Conservation (phyloP, 2,113 vertebrate genomes). For the Festucalex cinctus region DNA sequence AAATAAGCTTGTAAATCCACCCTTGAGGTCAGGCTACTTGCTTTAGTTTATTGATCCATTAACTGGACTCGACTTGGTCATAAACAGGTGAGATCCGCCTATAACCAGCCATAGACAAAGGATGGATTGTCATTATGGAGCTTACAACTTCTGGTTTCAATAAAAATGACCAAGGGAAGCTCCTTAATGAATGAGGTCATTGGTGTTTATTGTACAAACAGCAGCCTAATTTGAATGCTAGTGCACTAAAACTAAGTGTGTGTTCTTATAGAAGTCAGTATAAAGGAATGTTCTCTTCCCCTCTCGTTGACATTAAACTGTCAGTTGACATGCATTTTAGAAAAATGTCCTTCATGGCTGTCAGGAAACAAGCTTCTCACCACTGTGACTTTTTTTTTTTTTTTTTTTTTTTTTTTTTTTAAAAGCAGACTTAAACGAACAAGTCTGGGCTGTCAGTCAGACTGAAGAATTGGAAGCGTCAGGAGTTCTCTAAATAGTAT, state of each 20-base stretch:
- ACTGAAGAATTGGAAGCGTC: no score
- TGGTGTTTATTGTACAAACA: conserved; percentile 39
- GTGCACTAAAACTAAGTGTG: conserved; percentile 28
- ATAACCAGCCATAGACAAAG: conserved; percentile 35
- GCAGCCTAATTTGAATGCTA: conserved; percentile 45
- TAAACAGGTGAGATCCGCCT: conserved; percentile 44
- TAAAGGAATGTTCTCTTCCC: conserved; percentile 50
- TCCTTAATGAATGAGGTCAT: conserved; percentile 49
- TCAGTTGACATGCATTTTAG: conserved; percentile 31
- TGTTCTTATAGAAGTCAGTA: conserved; percentile 48
- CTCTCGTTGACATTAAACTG: conserved; percentile 40
- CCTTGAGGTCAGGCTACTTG: conserved; percentile 9
- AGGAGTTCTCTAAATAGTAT: no score
- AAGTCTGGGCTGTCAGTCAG: no score
- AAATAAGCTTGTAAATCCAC: not conserved
- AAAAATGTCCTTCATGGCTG: conserved; percentile 30
- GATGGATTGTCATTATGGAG: conserved; percentile 25
- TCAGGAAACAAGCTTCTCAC: conserved; percentile 45
- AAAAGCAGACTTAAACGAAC: no score
- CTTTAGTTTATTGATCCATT: conserved; percentile 40
- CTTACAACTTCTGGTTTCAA: conserved; percentile 12
- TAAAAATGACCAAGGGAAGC: conserved; percentile 32
- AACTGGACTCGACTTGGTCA: conserved; percentile 44
- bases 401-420: not conserved
- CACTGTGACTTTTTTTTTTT: conserved; percentile 17